Evolutionary conservation across 2,113 vertebrate species (phyloP).

Genomic region (Astur gentilis): DNA sequence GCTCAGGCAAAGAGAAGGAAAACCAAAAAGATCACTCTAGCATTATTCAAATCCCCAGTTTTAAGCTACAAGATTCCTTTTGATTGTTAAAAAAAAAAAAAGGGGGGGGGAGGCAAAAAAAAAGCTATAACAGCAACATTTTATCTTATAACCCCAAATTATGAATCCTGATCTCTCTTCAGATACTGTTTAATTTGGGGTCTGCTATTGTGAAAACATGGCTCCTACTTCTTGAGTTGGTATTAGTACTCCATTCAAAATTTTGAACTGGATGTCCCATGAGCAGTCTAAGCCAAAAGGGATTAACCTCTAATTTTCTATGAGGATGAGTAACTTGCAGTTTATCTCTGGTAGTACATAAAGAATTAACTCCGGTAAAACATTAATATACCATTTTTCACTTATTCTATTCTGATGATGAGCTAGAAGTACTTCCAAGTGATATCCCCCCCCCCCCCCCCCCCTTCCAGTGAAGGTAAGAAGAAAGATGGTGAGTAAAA

Average conservation of each 20-base stretch:
- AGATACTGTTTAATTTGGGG: neutral
- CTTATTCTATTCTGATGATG: neutral
- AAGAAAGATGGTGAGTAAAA: neutral
- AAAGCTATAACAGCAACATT: neutral
- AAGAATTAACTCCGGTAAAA: neutral
- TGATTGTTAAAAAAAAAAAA: neutral
- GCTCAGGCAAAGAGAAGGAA: neutral
- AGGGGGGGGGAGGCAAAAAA: too few relatives aligned
- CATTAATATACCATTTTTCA: neutral
- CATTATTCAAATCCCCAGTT: neutral
- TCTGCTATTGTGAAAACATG: neutral
- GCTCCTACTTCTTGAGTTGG: neutral
- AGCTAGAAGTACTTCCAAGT: neutral
- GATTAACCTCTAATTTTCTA: neutral
- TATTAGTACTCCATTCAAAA: neutral
- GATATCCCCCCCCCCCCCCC: too few relatives aligned
- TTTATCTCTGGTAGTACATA: neutral
- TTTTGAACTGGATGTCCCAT: neutral
- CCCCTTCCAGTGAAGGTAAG: neutral
- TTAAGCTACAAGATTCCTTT: neutral
- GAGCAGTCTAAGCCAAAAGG: neutral
- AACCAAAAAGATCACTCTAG: neutral
- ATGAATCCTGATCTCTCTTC: neutral
- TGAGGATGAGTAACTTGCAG: neutral
- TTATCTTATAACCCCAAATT: neutral